Base-by-base conservation (phyloP, 2,797 vertebrate species). In the Megaceryle alcyon region DNA sequence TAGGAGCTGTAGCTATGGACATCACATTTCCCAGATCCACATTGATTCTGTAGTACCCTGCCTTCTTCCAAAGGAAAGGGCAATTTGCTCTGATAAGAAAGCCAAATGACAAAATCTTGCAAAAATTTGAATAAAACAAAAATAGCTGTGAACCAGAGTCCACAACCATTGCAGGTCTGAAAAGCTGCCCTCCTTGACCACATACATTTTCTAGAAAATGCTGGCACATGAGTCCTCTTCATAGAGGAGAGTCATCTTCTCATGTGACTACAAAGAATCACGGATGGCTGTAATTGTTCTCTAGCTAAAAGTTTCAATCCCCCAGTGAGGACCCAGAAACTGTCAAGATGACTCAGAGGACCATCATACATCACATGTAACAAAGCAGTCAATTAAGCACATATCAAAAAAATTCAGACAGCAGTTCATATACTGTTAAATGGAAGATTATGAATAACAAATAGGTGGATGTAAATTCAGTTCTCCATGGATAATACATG, bases 361-460 rank as follows among this genome's bases (percentile, higher is more conserved):
- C 63, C 77, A 60, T 49, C 70, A 66, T 43, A 63, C 14, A 82
- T 18, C 51, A 53, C 23, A 0, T 25, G 51, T 43, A 91, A 82
- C 66, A 82, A 82, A 88, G 57, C 22, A 82, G 16, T 28, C 64
- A 92, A 82, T 14, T 63, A 49, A 94, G 31, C 53, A 44, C 5
- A 29, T 63, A 54, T 69, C 54, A 41, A 83, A 92, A 90, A 83
- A 21, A 9, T 13, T 66, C 46, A 84, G 56, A 31, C 66, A 79
- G 84, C 81, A 91, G 70, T 84, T 92, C 71, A 86, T 94, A 93
- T 84, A 90, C 70, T 82, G 70, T 86, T 94, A 72, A 94, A 86
- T 26, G 33, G 46, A 57, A 92, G 26, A 94, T 80, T 84, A 92
- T 68, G 59, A 96, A 96, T 94, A 96, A 92, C 87, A 92, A 96